phyloP scores from a whole-genome alignment of 1,140 invertebrate species.

The Diorhabda carinulata region DNA sequence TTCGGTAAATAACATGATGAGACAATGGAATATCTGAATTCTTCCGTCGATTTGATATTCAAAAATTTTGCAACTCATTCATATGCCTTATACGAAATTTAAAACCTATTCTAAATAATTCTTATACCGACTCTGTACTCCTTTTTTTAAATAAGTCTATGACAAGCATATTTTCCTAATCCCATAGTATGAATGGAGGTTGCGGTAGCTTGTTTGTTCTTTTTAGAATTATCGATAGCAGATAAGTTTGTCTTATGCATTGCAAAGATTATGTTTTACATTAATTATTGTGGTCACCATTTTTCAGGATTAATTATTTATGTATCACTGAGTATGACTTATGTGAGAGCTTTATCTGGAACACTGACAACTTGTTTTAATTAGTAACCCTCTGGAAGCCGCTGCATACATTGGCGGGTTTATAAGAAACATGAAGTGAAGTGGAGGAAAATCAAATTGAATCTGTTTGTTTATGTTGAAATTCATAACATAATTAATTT shows the following conservation, averaged over 20 bases:
- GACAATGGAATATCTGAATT: no score
- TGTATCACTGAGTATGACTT: background rate
- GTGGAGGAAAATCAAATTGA: no score
- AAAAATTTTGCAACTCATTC: no score
- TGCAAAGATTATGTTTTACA: slow-evolving; percentile 9
- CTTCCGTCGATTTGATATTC: no score
- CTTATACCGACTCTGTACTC: background rate
- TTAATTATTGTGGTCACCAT: slow-evolving; percentile 9
- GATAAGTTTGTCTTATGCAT: slow-evolving; percentile 7
- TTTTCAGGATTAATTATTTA: slow-evolving; percentile 17
- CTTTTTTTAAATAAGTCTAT: background rate
- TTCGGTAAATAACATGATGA: no score
- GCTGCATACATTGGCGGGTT: background rate
- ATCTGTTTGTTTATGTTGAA: no score
- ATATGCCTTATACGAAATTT: no score
- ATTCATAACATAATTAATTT: no score
- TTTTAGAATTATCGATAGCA: slow-evolving; percentile 1
- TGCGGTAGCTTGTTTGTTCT: slow-evolving; percentile 8
- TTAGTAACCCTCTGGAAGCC: background rate
- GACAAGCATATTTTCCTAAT: slow-evolving; percentile 10
- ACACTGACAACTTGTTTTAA: slow-evolving; percentile 3
- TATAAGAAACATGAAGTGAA: background rate
- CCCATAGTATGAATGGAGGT: background rate
- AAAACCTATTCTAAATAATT: background rate
- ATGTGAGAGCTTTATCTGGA: slow-evolving; percentile 11